These are phyloP conservation scores for Clytia hemisphaerica DNA, from an alignment of 30 jellyfish, hydroid and myxozoan species.

Conservation along the genomic window DNA sequence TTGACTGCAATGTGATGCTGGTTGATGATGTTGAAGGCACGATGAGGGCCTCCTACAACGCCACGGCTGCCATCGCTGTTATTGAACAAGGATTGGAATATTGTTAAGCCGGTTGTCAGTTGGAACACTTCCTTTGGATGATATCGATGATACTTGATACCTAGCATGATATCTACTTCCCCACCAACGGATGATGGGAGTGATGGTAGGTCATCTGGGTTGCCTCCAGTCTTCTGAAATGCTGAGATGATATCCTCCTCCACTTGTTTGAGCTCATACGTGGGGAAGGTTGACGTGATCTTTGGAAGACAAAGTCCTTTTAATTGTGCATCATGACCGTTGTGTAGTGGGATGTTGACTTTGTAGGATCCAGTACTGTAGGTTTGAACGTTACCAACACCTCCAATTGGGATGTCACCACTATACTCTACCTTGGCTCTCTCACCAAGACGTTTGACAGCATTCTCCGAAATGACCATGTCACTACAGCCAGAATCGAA, in stretches of 20 bases:
- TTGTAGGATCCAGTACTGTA: not conserved
- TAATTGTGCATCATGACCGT: not conserved
- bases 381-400: constrained; percentile 1
- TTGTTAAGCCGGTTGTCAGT: not conserved
- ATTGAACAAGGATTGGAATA: not conserved
- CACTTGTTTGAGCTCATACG: not conserved
- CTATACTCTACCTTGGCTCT: constrained; percentile 6
- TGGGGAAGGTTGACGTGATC: not conserved
- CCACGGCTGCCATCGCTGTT: not conserved
- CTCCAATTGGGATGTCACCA: not conserved
- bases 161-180: not conserved
- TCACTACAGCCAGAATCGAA: constrained; percentile 11
- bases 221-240: not conserved
- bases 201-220: not conserved
- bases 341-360: not conserved
- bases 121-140: not conserved
- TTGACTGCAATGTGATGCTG: not conserved
- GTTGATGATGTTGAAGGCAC: not conserved
- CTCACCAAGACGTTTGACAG: constrained; percentile 18
- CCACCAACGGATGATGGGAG: not conserved
- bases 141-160: not conserved
- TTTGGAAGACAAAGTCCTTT: not conserved
- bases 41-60: not conserved
- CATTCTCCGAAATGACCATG: not conserved
- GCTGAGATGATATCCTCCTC: not conserved